These are phyloP conservation scores for Magallana nippona DNA, from an alignment of 2,888 invertebrate genomes.

Conservation along the genomic window DNA sequence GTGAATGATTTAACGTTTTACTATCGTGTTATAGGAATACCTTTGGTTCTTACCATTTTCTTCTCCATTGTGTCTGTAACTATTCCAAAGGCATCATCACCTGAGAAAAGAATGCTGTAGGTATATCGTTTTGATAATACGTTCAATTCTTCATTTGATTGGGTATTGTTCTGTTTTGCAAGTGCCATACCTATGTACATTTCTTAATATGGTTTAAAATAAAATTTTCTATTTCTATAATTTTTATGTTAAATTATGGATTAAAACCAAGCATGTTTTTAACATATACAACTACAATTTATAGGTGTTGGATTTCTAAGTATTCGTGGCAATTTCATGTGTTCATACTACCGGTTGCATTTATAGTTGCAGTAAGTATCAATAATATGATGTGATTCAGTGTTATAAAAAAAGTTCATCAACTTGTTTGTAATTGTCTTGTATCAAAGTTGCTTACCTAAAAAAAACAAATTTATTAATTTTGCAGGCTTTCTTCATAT, in stretches of 20 bases:
- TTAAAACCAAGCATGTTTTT: too few relatives aligned
- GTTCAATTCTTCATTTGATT: too few relatives aligned
- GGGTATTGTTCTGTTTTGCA: too few relatives aligned
- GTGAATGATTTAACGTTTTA: too few relatives aligned
- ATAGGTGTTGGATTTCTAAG: conserved; percentile 65
- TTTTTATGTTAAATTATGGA: too few relatives aligned
- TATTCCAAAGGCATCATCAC: conserved; percentile 20
- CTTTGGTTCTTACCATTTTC: conserved; percentile 49
- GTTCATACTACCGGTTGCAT: conserved; percentile 59
- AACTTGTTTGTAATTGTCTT: too few relatives aligned
- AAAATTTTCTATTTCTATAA: too few relatives aligned
- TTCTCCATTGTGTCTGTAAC: conserved; percentile 52
- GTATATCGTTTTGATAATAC: not conserved
- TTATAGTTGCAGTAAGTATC: conserved; percentile 61
- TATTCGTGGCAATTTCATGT: conserved; percentile 63
- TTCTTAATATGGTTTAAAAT: too few relatives aligned
- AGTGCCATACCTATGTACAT: too few relatives aligned
- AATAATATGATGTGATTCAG: not conserved
- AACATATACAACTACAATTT: conserved; percentile 35
- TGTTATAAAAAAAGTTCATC: not conserved
- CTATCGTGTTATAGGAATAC: conserved; percentile 51
- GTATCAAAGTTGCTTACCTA: too few relatives aligned
- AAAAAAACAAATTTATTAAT: too few relatives aligned
- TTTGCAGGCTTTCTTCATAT: not conserved
- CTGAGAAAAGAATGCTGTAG: not conserved